Evolutionary conservation across 2,797 vertebrate genomes (phyloP).

Genomic region (Rhinoraja longicauda): DNA sequence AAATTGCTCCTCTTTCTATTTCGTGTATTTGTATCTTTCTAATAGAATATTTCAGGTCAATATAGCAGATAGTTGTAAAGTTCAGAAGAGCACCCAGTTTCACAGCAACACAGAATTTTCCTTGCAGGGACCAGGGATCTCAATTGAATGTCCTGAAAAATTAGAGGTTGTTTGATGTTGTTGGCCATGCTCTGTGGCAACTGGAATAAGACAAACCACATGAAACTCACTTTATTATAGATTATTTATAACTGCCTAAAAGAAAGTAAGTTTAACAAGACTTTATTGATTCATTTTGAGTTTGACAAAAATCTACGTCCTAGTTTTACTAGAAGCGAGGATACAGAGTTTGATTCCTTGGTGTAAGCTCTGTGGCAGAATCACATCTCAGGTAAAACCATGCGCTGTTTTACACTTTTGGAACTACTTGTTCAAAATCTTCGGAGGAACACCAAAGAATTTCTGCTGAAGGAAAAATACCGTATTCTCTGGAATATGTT

Average conservation of each 20-base stretch:
- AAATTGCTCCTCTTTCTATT: no score
- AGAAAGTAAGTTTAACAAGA: neutral
- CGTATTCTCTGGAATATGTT: neutral
- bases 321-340: neutral
- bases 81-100: neutral
- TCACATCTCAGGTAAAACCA: no score
- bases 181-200: neutral
- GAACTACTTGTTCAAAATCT: neutral
- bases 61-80: neutral
- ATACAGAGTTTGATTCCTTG: neutral
- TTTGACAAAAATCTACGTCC: neutral
- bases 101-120: neutral
- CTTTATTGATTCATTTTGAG: neutral
- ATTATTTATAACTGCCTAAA: neutral
- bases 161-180: neutral
- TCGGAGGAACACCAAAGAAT: neutral
- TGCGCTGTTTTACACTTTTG: neutral
- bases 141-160: neutral
- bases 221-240: neutral
- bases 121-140: neutral
- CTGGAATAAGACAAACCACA: neutral
- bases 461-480: neutral
- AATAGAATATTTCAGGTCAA: neutral
- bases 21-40: no score
- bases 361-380: neutral